Evolutionary conservation across 2,797 vertebrate species (phyloP).

Genomic region (Pseudocheirus occidentalis): DNA sequence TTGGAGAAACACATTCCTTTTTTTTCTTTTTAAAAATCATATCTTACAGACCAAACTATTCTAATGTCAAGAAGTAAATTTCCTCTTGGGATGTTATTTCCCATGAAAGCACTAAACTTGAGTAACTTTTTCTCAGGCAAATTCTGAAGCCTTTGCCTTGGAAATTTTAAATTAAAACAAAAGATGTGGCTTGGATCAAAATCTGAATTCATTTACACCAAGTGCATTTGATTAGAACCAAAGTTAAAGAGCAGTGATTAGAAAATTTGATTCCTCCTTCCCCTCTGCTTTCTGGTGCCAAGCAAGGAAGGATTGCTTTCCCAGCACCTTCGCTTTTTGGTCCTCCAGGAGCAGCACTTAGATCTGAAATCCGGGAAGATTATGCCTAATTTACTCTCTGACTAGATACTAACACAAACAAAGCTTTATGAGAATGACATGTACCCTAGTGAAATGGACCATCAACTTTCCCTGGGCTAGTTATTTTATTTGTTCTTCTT

Average conservation of each 20-base stretch:
- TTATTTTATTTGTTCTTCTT: neutral
- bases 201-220: fast-evolving
- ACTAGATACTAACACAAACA: neutral
- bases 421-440: neutral
- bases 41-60: neutral
- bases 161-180: neutral
- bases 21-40: neutral
- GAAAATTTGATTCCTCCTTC: fast-evolving
- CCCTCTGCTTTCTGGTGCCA: fast-evolving
- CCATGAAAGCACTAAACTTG: neutral
- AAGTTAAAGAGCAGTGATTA: neutral
- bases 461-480: too few species aligned
- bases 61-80: neutral
- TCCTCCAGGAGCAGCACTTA: neutral
- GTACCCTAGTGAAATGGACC: too few species aligned
- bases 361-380: neutral
- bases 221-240: fast-evolving
- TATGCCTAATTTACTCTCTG: neutral
- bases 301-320: neutral
- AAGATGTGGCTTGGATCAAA: neutral
- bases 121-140: neutral
- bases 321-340: neutral
- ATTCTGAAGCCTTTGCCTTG: neutral
- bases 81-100: neutral
- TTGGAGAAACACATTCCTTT: neutral